Evolutionary conservation across 2,888 invertebrate genomes (phyloP), one percentile per base, ranked within the genome.

Genomic region (Caenorhabditis sp.): DNA sequence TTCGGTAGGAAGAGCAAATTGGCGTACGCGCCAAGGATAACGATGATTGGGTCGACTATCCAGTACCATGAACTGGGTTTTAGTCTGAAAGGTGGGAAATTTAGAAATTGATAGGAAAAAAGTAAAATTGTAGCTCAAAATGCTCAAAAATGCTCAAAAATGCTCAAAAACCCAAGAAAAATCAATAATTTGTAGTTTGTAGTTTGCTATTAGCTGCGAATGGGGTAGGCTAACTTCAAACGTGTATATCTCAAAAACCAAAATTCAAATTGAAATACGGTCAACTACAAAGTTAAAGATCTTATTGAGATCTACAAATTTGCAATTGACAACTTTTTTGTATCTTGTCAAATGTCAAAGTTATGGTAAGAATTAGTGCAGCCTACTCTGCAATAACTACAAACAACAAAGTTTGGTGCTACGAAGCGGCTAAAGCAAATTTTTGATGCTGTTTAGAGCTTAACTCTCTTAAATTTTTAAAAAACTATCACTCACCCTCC

Each of bases 61-160:
- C 40, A 60, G 53, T 67, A 76, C 76, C 76, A 76, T n/a, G 35
- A 26, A 61, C 53, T 61, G 15, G 11, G 37, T 28, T 65, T 56
- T 4, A 5, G 18, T 8, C 74, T 74, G 51, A 32, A 32, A 32
- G 9, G 9, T 4, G 4, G 32, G 32, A 32, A 32, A 32, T n/a
- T n/a, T n/a, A n/a, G n/a, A n/a, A n/a, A n/a, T n/a, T n/a, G n/a
- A n/a, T n/a, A n/a, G n/a, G n/a, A n/a, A n/a, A n/a, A n/a, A n/a
- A n/a, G n/a, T n/a, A n/a, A n/a, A n/a, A n/a, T n/a, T n/a, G n/a
- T n/a, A n/a, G n/a, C n/a, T n/a, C n/a, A n/a, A n/a, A n/a, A n/a
- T n/a, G n/a, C n/a, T n/a, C n/a, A n/a, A n/a, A n/a, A n/a, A n/a
- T n/a, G n/a, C n/a, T n/a, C n/a, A n/a, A n/a, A n/a, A n/a, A n/a